These are phyloP conservation scores for Peucedramus taeniatus DNA, from an alignment of 2,113 vertebrate genomes.

Conservation along the genomic window DNA sequence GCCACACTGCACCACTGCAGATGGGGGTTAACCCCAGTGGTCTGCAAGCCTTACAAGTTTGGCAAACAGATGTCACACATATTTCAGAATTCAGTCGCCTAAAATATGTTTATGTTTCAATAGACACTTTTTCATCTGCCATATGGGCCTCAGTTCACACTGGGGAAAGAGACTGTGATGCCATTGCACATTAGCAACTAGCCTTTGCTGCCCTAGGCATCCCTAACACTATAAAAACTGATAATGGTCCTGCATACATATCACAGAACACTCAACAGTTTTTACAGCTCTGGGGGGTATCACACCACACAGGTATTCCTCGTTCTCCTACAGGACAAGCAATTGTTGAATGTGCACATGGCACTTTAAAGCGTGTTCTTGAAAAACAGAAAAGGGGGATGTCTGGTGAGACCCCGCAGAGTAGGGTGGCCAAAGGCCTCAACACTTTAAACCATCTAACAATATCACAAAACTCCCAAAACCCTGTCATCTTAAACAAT, in stretches of 20 bases:
- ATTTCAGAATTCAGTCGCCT: neutral
- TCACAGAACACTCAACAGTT: neutral
- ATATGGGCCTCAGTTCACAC: neutral
- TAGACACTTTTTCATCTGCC: neutral
- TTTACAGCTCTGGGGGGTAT: neutral
- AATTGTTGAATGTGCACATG: neutral
- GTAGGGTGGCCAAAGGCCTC: neutral
- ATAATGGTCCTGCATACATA: neutral
- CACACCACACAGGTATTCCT: neutral
- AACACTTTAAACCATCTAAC: neutral
- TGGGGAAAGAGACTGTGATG: neutral
- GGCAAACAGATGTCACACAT: neutral
- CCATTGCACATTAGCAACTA: neutral
- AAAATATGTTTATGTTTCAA: neutral
- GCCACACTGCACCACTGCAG: too few species aligned
- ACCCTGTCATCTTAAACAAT: too few species aligned
- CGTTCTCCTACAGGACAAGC: neutral
- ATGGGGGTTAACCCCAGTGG: too few species aligned
- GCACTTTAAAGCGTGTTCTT: neutral
- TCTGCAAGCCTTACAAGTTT: neutral
- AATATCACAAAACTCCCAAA: neutral
- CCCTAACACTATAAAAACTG: neutral
- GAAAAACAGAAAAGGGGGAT: neutral
- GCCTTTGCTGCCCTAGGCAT: neutral
- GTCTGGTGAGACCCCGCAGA: neutral